A percentile compares a stretch with the other conserved stretches of the same genome.
Evolutionary conservation across 1,140 invertebrate genomes (phyloP).

Genomic region (Plectus sambesii): DNA sequence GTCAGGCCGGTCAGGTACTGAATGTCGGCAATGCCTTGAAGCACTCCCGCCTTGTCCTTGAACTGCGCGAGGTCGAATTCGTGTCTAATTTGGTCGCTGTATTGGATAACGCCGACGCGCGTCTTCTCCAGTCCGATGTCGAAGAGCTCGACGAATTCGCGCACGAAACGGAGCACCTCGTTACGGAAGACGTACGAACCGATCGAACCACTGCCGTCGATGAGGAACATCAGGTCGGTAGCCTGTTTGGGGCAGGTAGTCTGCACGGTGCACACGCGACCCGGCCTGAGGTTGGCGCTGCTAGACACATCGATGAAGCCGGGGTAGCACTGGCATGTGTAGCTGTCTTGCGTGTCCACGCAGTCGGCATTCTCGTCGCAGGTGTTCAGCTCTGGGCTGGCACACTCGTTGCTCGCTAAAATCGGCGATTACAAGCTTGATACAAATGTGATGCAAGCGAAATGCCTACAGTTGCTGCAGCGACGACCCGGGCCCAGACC

Average conservation of each 20-base stretch:
- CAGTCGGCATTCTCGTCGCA: constrained; percentile 48
- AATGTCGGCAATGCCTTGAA: constrained; percentile 38
- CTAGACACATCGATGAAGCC: constrained; percentile 47
- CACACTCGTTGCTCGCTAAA: constrained; percentile 44
- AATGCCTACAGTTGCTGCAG: constrained; percentile 35
- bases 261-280: constrained; percentile 42
- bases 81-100: constrained; percentile 43
- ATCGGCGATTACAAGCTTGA: too few species aligned
- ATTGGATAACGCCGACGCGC: constrained; percentile 43
- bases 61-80: constrained; percentile 43
- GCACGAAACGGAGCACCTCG: constrained; percentile 40
- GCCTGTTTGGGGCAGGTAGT: constrained; percentile 43
- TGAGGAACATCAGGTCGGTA: constrained; percentile 39
- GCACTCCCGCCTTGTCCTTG: constrained; percentile 33
- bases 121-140: constrained; percentile 44
- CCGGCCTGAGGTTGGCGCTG: constrained; percentile 39
- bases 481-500: constrained; percentile 37
- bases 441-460: too few species aligned
- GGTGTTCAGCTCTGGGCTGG: constrained; percentile 33
- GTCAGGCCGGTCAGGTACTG: constrained; percentile 43
- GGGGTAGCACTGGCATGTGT: constrained; percentile 45
- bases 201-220: constrained; percentile 44
- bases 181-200: constrained; percentile 44
- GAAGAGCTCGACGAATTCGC: constrained; percentile 43
- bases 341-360: constrained; percentile 45